Conservation (phyloP, 2,888 invertebrate genomes). For the Polyommatus iphigenia region DNA sequence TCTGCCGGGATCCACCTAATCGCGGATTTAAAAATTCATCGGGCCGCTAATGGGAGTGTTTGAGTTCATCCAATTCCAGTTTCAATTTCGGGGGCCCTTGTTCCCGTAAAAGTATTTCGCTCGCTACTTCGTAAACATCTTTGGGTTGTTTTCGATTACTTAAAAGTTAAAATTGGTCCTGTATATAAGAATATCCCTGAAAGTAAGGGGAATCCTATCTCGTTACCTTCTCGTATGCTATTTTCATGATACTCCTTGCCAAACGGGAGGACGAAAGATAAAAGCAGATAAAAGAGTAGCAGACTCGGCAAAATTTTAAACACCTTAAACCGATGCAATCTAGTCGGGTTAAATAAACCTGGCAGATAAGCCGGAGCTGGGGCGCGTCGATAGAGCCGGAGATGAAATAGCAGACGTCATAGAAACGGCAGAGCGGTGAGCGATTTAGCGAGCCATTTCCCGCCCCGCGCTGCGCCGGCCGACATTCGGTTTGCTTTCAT, state of each 20-base stretch:
- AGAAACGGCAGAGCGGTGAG: conserved; percentile 47
- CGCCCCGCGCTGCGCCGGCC: conserved; percentile 43
- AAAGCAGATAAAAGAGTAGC: neutral
- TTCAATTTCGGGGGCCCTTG: conserved; percentile 26
- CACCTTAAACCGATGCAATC: neutral
- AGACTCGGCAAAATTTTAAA: neutral
- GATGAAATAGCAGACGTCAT: conserved; percentile 60
- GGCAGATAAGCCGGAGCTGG: neutral
- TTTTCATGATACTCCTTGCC: neutral
- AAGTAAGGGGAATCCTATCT: neutral
- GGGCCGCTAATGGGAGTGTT: conserved; percentile 42
- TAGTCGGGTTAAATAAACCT: neutral
- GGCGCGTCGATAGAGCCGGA: conserved; percentile 51
- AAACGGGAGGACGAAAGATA: neutral
- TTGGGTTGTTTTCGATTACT: neutral
- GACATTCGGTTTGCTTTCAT: conserved; percentile 48
- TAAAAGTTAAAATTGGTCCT: neutral
- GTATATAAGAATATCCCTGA: neutral
- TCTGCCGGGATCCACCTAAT: conserved; percentile 54
- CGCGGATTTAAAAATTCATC: conserved; percentile 42
- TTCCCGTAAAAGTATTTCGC: conserved; percentile 6
- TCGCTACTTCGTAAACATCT: neutral
- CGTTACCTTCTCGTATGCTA: neutral
- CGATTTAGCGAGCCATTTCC: conserved; percentile 51
- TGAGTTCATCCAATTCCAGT: conserved; percentile 41